Base-by-base conservation (phyloP, 2,797 vertebrate genomes). In the Mastacembelus armatus region DNA sequence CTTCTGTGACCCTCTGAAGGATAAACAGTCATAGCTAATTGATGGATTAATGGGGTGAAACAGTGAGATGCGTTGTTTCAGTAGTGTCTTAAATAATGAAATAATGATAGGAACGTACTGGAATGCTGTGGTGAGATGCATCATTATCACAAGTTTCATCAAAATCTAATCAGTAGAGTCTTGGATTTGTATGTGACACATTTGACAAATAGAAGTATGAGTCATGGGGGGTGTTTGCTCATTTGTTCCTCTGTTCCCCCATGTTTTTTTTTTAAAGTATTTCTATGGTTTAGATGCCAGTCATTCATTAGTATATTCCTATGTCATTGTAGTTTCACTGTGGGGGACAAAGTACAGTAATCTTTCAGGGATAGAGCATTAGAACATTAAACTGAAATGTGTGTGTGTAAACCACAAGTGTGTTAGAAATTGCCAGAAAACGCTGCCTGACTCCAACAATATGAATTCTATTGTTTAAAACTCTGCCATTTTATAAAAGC, bases 61-160 rank as follows among this genome's bases (percentile, higher is more conserved):
- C n/a, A n/a, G n/a, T n/a, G n/a, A n/a, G n/a, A n/a, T n/a, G n/a
- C n/a, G n/a, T n/a, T n/a, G n/a, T n/a, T n/a, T n/a, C n/a, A n/a
- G 9, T 35, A 16, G 33, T 61, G 29, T 72, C 16, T 50, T 50
- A 69, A 59, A 69, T 60, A 35, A 76, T 48, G 52, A 66, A 54
- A 48, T 58, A 75, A 40, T 56, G 73, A 39, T 52, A 39, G 32
- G 35, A 57, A 63, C n/a, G 40, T 44, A 22, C 4, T 60, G 49
- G 29, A 68, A 61, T 49, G 42, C 66, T 68, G 43, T 58, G 35
- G 55, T 38, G 76, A 80, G 33, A 80, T 44, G 60, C 61, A 60
- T 81, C 76, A 84, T 87, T 88, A 87, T 82, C 59, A 51, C 18
- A 51, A 69, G 62, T 73, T 89, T 63, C 78, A 88, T 84, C 75